phyloP scores from a whole-genome alignment of 2,888 invertebrate genomes.

The Leptothorax acervorum region DNA sequence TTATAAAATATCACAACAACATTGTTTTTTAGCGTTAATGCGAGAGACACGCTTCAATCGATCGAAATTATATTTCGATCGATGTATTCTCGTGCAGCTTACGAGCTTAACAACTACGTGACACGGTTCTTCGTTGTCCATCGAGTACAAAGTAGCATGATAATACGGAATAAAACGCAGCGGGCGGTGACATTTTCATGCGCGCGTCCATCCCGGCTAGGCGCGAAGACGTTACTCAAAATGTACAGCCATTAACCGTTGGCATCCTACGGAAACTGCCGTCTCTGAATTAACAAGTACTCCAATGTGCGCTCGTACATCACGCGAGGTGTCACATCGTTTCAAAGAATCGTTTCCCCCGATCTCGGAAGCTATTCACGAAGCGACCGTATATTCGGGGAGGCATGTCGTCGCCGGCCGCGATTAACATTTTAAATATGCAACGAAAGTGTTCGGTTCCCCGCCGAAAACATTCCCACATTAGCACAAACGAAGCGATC shows the following conservation, averaged over 20 bases:
- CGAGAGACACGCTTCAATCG: not conserved
- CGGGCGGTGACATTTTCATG: slow-evolving; percentile 65
- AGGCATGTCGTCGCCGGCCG: slow-evolving; percentile 45
- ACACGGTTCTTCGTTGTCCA: not conserved
- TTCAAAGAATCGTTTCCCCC: slow-evolving; percentile 82
- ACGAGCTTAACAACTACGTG: not conserved
- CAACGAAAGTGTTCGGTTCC: slow-evolving; percentile 56
- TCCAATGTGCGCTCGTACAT: slow-evolving; percentile 80
- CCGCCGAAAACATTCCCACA: slow-evolving; percentile 27
- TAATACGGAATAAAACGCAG: slow-evolving; percentile 46
- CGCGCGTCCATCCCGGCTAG: slow-evolving; percentile 65
- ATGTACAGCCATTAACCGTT: slow-evolving; percentile 82
- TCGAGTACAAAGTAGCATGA: slow-evolving; percentile 9
- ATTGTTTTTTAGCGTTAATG: not conserved
- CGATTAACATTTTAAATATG: slow-evolving; percentile 75
- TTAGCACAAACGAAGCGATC: slow-evolving; percentile 3
- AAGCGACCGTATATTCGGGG: slow-evolving; percentile 64
- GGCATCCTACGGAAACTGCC: slow-evolving; percentile 81
- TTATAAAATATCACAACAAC: not conserved
- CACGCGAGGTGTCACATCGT: slow-evolving; percentile 81
- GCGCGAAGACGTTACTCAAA: slow-evolving; percentile 82
- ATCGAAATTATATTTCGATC: not conserved
- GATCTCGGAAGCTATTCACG: slow-evolving; percentile 80
- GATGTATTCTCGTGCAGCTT: not conserved
- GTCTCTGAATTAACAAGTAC: slow-evolving; percentile 84